Evolutionary conservation across 2,888 invertebrate genomes (phyloP), one percentile per base, ranked within the genome.

Genomic region (Saturnia pavonia): DNA sequence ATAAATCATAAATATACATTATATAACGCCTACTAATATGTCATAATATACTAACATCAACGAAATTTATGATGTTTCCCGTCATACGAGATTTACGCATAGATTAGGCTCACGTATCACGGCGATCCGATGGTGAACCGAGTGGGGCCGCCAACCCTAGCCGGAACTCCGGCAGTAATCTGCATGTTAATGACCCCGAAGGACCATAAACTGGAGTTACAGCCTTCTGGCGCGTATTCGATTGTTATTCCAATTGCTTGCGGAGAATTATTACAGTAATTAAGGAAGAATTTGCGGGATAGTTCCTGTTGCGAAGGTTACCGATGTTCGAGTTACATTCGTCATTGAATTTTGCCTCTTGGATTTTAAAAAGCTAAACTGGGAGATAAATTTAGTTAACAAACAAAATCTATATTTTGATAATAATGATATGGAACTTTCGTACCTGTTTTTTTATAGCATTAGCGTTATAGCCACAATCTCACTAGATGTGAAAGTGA

Each of bases 171-270:
- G 76, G 78, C 78, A 79, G 82, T 83, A 85, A 83, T 87, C 85
- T 86, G 83, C 85, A 87, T 85, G 81, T 77, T 83, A 86, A 85
- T 82, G 81, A 80, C 82, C 72, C 82, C n/a, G 72, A 80, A 82
- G 85, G 76, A 79, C 80, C 80, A 82, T 87, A 85, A 85, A 82
- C 71, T 69, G 76, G 77, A 81, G 78, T 82, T 80, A 79, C 79
- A 75, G 79, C 76, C 74, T 73, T 73, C 76, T 77, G 75, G 76
- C 78, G 72, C 73, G 74, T 75, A 66, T 73, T 76, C 78, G 77
- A 84, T 82, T 80, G 83, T 79, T 77, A 79, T 79, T 80, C 78
- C 78, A 80, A 80, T 72, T 72, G 79, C 74, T 75, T 70, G 68
- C 66, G 71, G 74, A 68, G 74, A 80, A 72, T 80, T 80, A 79